Percentiles rank a stretch among this genome's conserved stretches.
These are phyloP conservation scores for Allolobophora icterica DNA, from an alignment of 2,888 invertebrate genomes.

Conservation along the genomic window DNA sequence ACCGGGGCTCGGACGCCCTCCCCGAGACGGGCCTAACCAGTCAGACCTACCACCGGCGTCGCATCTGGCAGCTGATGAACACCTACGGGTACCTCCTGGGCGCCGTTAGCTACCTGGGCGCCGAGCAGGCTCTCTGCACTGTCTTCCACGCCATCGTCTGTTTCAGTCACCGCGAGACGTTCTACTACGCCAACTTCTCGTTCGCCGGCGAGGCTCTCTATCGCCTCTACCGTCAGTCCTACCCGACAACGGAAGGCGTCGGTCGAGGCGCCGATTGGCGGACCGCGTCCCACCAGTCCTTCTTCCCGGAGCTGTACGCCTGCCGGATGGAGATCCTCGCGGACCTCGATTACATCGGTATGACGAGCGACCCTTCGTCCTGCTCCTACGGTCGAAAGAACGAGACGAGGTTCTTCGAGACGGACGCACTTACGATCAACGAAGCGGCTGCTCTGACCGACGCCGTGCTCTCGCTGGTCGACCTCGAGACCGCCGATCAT, in stretches of 20 bases:
- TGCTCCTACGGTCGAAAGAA: slow-evolving; percentile 47
- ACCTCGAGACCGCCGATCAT: background rate
- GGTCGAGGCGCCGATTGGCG: slow-evolving; percentile 7
- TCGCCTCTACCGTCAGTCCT: slow-evolving; percentile 44
- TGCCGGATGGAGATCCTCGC: slow-evolving; percentile 49
- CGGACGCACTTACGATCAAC: slow-evolving; percentile 38
- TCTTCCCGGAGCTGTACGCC: slow-evolving; percentile 47
- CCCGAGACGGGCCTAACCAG: background rate
- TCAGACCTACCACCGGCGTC: background rate
- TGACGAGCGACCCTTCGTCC: slow-evolving; percentile 44
- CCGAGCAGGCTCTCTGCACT: slow-evolving; percentile 48
- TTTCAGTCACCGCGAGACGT: slow-evolving; percentile 50
- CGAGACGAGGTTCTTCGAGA: slow-evolving; percentile 46
- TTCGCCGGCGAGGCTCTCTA: slow-evolving; percentile 48
- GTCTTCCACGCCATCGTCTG: slow-evolving; percentile 48
- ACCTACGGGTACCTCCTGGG: slow-evolving; percentile 45
- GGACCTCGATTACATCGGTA: slow-evolving; percentile 47
- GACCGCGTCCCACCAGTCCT: background rate
- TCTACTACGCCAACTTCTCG: slow-evolving; percentile 49
- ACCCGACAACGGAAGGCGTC: background rate
- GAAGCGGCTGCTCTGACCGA: slow-evolving; percentile 39
- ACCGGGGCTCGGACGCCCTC: slow-evolving; percentile 34
- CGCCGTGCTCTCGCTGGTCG: slow-evolving; percentile 31
- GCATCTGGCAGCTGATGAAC: slow-evolving; percentile 9
- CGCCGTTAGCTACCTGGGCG: slow-evolving; percentile 46